Evolutionary conservation across 2,888 invertebrate genomes (phyloP), one percentile per base, ranked within the genome.

Genomic region (Drosophila neutralis): DNA sequence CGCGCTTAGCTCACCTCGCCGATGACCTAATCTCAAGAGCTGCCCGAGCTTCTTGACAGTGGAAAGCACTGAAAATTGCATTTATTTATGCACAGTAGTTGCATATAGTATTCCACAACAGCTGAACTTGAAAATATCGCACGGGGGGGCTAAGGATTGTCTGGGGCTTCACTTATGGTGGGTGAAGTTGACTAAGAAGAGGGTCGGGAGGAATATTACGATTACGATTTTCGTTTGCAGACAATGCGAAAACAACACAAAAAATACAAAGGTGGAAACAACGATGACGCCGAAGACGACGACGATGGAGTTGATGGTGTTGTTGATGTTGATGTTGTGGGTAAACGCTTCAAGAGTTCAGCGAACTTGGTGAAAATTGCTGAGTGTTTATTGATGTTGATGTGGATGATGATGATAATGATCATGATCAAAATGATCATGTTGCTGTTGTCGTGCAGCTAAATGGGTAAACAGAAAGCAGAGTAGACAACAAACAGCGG

Each of bases 341-440:
- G 51, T 68, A 77, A 68, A 68, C 61, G 60, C 42, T 51, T 59
- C 53, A 62, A 71, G 76, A 82, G 84, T 84, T 84, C 84, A 88
- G 69, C 81, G 84, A 83, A 82, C 83, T 76, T 64, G 71, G 76
- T 69, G 71, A 84, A 84, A 84, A 84, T 88, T 83, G 86, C 78
- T 70, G 83, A 84, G 68, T 83, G 76, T 83, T 87, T 82, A 61
- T 64, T 68, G 42, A 35, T 52, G 42, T 52, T 59, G 59, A 33
- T 64, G 75, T 63, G 59, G 56, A 42, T 62, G 76, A 54, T 67
- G 36, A 49, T 45, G 33, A 36, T 65, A 67, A 60, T 82, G 53
- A 73, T 40, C 6, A 52, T 71, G 48, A 53, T 48, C 40, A 40
- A 29, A 42, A 27, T 62, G 38, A 48, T 51, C 27, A 52, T 68